Evolutionary conservation across 2,113 vertebrate genomes (phyloP).

Genomic region (Montifringilla adamsi): DNA sequence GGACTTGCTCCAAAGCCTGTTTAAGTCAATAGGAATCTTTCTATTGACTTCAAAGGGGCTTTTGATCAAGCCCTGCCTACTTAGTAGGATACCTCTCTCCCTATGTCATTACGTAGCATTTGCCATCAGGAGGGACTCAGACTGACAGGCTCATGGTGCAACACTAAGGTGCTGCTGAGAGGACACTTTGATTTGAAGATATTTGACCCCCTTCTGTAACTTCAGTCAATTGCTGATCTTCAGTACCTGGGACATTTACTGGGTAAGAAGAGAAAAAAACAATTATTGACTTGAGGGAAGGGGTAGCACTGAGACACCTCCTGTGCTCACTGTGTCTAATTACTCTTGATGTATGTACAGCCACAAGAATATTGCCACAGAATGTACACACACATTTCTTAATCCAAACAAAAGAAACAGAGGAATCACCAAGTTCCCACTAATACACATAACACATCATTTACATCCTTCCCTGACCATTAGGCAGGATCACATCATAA

Average conservation of each 20-base stretch:
- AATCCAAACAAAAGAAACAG: not conserved
- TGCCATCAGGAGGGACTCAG: not conserved
- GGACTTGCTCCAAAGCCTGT: conserved; percentile 14
- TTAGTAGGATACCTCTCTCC: not conserved
- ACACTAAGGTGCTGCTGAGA: not conserved
- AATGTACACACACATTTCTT: not conserved
- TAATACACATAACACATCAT: not conserved
- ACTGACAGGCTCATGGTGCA: not conserved
- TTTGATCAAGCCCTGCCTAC: conserved; percentile 36
- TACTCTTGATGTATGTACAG: not conserved
- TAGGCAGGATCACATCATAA: not conserved
- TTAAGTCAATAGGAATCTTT: conserved; percentile 52
- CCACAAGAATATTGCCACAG: not conserved
- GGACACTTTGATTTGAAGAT: not conserved
- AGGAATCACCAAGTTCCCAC: not conserved
- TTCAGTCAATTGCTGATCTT: not conserved
- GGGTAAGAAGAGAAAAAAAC: not conserved
- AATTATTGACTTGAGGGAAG: not conserved
- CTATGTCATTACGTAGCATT: not conserved
- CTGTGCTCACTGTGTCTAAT: not conserved
- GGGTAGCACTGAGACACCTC: not conserved
- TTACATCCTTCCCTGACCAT: not conserved
- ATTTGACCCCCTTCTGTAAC: not conserved
- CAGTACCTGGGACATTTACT: not conserved
- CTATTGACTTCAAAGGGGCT: conserved; percentile 48